Evolutionary conservation across 2,113 vertebrate genomes (phyloP).

Genomic region (Nycticryphes semicollaris): DNA sequence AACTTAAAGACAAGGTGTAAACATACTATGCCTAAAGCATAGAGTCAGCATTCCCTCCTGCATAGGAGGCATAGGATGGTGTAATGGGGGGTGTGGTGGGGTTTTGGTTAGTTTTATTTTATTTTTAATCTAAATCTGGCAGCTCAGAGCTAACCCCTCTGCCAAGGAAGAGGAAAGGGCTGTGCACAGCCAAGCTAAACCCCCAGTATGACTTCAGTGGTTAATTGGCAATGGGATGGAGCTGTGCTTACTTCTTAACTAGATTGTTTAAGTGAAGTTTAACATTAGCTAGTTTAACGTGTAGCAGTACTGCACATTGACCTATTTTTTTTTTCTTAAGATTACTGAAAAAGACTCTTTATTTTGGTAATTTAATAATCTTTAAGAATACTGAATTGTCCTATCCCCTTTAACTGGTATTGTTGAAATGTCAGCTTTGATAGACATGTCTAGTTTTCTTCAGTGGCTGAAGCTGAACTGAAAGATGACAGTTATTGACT

Average conservation of each 20-base stretch:
- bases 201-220: not conserved
- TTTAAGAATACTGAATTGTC: not conserved
- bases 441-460: not conserved
- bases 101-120: not conserved
- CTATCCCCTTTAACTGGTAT: not conserved
- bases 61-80: not conserved
- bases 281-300: not conserved
- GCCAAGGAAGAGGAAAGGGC: not conserved
- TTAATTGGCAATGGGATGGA: no score
- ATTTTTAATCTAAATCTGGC: not conserved
- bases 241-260: not conserved
- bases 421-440: not conserved
- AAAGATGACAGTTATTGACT: conserved; percentile 5
- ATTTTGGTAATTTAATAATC: not conserved
- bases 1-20: not conserved
- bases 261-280: not conserved
- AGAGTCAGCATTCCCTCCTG: not conserved
- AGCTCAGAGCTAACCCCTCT: not conserved
- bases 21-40: not conserved
- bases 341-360: not conserved
- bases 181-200: not conserved
- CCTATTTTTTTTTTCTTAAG: not conserved
- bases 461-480: not conserved
- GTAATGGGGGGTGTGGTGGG: not conserved
- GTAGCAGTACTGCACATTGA: not conserved